Evolutionary conservation across 2,888 invertebrate genomes (phyloP), one percentile per base, ranked within the genome.

Genomic region (Adelognathus sp.): DNA sequence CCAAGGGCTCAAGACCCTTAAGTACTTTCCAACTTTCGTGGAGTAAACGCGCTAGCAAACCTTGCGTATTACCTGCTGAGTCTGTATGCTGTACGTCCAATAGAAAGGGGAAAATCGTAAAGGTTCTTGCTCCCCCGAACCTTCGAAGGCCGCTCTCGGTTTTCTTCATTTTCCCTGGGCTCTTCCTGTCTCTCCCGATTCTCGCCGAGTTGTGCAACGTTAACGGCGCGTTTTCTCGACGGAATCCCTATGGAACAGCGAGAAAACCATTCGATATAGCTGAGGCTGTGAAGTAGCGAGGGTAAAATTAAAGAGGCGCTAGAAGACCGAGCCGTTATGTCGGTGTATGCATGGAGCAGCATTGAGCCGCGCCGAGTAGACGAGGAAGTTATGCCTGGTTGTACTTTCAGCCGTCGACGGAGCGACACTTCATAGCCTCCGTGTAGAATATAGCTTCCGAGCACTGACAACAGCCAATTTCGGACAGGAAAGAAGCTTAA

Each of bases 1-100:
- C 82, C 86, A 84, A 84, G 80, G 81, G 82, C 81, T 81, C 31
- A 36, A 46, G 39, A 54, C 73, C 46, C 58, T 76, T 14, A 71
- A 76, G 76, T 76, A 76, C 76, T 71, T 76, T 71, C 41, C 7
- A 71, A 76, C 64, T 76, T 76, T 71, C 70, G 64, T 46, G 9
- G 50, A 50, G 50, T 70, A 58, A 41, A 29, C 63, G 39, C 70
- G 31, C n/a, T n/a, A 36, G 63, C 24, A 44, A 58, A 58, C 39
- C 61, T 24, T 39, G 71, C 27, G 66, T 50, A 76, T 76, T 64
- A 70, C 63, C 21, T n/a, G n/a, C n/a, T 14, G 9, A 64, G 24
- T 41, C 70, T 64, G 21, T 9, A 9, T 11, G 33, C 54, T 31
- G 36, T 21, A 75, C 14, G 46, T 61, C 63, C 21, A 63, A 76